These are phyloP conservation scores for Oligia strigilis DNA, from an alignment of 2,888 invertebrate species.

Conservation along the genomic window DNA sequence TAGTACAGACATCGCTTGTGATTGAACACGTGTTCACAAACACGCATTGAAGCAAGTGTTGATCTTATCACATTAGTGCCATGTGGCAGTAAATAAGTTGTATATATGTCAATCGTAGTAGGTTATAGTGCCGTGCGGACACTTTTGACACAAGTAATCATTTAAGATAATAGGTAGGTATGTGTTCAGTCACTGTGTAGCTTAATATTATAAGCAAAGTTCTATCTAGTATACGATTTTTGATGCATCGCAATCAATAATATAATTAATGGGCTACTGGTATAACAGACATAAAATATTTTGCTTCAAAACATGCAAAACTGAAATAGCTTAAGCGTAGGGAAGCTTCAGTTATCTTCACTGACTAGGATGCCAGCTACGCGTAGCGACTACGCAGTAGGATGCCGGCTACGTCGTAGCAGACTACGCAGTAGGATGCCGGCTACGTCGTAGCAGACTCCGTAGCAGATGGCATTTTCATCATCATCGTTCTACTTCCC, in stretches of 20 bases:
- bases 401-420: not conserved
- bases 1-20: slow-evolving; percentile 9
- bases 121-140: not conserved
- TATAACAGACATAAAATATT: not conserved
- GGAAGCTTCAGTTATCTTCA: not conserved
- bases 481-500: not conserved
- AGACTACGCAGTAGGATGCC: not conserved
- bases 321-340: not conserved
- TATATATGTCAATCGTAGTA: not conserved
- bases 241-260: not conserved
- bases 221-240: not conserved
- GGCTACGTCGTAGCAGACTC: slow-evolving; percentile 1
- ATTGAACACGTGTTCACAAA: slow-evolving; percentile 36
- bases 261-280: not conserved
- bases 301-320: not conserved
- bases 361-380: not conserved
- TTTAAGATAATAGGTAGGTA: not conserved
- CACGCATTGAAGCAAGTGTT: slow-evolving; percentile 10
- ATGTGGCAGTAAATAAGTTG: not conserved
- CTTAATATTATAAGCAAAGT: not conserved
- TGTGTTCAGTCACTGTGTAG: not conserved
- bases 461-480: too few species aligned
- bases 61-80: slow-evolving; percentile 9
- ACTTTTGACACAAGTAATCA: not conserved
- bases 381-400: not conserved